Conservation (phyloP, 1,140 invertebrate genomes). For the Heliconius congener region DNA sequence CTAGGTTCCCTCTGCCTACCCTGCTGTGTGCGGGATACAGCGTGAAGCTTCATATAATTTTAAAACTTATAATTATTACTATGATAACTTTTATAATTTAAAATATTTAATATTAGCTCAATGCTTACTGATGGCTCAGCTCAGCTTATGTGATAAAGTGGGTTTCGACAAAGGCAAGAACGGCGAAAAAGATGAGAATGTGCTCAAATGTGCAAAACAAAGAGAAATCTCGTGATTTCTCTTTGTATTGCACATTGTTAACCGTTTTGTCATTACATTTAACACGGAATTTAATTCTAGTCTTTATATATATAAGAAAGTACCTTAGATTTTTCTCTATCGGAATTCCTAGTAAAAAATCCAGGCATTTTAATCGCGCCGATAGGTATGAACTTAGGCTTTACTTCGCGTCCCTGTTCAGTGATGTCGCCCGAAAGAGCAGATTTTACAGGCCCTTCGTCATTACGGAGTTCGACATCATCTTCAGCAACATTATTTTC, state of each 20-base stretch:
- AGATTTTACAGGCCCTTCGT: conserved; percentile 81
- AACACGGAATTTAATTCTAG: background rate
- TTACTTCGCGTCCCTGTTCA: conserved; percentile 86
- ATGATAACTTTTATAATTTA: background rate
- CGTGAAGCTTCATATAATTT: too few relatives aligned
- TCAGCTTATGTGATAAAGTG: background rate
- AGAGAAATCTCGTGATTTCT: background rate
- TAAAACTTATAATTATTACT: too few relatives aligned
- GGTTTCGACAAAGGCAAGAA: background rate
- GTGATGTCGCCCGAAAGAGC: conserved; percentile 81
- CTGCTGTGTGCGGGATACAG: too few relatives aligned
- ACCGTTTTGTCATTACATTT: background rate
- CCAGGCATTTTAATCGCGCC: conserved; percentile 92
- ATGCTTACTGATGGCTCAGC: too few relatives aligned
- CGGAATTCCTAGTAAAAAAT: conserved; percentile 89
- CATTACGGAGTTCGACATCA: conserved; percentile 66
- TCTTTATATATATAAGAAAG: conserved; percentile 11
- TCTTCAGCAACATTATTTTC: conserved; percentile 80
- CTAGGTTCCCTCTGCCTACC: too few relatives aligned
- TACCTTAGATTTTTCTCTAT: conserved; percentile 84
- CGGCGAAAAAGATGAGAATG: too few relatives aligned
- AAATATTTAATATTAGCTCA: background rate
- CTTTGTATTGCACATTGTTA: background rate
- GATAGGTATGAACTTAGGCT: conserved; percentile 90
- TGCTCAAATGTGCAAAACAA: background rate